These are phyloP conservation scores for Eupithecia tripunctaria DNA, from an alignment of 2,888 invertebrate genomes.

Conservation along the genomic window DNA sequence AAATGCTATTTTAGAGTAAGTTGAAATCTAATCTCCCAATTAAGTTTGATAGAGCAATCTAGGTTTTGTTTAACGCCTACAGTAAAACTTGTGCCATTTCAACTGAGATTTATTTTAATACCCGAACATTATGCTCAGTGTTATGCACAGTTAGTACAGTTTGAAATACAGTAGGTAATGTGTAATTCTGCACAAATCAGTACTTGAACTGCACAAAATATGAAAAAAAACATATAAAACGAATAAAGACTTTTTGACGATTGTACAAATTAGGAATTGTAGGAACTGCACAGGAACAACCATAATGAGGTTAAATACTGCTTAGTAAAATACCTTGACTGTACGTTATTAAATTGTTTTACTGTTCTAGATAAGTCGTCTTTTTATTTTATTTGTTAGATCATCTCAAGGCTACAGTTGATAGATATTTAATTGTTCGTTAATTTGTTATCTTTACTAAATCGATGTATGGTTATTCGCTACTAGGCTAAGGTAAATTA, in stretches of 20 bases:
- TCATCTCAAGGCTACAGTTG: no score
- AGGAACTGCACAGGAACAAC: no score
- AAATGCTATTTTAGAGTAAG: slow-evolving; percentile 15
- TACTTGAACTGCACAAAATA: no score
- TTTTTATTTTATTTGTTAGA: no score
- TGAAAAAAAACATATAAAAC: no score
- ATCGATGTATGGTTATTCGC: background rate
- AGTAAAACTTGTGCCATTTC: slow-evolving; percentile 34
- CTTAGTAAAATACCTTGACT: background rate
- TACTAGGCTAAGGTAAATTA: no score
- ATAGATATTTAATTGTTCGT: no score
- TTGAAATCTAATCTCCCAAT: slow-evolving; percentile 30
- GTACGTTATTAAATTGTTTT: no score
- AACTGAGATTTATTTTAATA: slow-evolving; percentile 26
- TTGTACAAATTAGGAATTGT: no score
- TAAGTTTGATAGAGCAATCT: slow-evolving; percentile 31
- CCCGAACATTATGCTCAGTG: slow-evolving; percentile 11
- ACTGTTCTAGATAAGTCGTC: no score
- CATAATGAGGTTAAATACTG: background rate
- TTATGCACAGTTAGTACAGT: background rate
- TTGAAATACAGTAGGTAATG: background rate
- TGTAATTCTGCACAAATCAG: no score
- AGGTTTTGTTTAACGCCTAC: slow-evolving; percentile 30
- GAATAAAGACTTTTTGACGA: no score
- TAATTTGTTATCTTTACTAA: background rate